phyloP scores from a whole-genome alignment of 2,113 vertebrate species.

The Plecotus auritus region DNA sequence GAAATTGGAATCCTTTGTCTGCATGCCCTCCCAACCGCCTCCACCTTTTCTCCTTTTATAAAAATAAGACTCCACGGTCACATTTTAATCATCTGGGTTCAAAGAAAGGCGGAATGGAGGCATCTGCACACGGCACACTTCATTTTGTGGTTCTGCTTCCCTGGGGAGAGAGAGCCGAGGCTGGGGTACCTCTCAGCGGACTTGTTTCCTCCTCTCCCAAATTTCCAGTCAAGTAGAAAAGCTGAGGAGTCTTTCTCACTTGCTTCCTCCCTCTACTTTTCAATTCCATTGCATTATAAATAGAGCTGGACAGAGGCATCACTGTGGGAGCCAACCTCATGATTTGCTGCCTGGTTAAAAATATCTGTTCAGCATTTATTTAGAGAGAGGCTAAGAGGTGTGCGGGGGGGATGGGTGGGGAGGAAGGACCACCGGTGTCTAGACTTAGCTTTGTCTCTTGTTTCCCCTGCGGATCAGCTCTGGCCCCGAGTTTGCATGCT shows the following conservation, averaged over 20 bases:
- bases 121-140: accelerated
- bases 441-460: slow-evolving; percentile 34
- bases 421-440: not conserved
- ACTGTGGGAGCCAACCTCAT: not conserved
- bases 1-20: slow-evolving; percentile 38
- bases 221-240: not conserved
- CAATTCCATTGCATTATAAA: slow-evolving; percentile 17
- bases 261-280: not conserved
- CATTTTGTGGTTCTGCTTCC: not conserved
- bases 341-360: slow-evolving; percentile 30
- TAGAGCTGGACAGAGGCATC: slow-evolving; percentile 24
- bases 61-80: not conserved
- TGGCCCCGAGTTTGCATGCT: not conserved
- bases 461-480: not conserved
- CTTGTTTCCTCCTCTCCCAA: not conserved
- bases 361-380: slow-evolving; percentile 42
- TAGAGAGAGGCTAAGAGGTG: not conserved
- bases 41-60: not conserved
- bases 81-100: not conserved
- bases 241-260: not conserved
- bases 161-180: not conserved
- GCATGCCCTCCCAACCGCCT: not conserved
- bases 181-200: not conserved
- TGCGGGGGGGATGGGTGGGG: not conserved
- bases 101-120: not conserved